Conservation (phyloP, 2,888 invertebrate genomes). For the Panzeria rudis region DNA sequence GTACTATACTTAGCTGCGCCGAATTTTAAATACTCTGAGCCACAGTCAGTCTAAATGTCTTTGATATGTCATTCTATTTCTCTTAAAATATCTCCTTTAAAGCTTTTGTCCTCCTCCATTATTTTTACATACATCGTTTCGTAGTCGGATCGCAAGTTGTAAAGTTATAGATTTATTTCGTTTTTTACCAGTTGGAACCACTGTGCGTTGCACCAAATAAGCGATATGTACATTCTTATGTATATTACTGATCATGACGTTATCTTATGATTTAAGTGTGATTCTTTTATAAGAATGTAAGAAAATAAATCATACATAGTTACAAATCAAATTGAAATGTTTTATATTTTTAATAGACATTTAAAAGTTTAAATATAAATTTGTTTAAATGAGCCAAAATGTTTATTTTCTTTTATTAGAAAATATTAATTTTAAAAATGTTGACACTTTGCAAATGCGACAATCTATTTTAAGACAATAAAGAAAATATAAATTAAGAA, state of each 20-base stretch:
- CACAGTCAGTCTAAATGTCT: too few relatives aligned
- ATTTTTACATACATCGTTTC: too few relatives aligned
- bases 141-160: too few relatives aligned
- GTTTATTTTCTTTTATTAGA: background rate
- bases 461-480: slow-evolving; percentile 1
- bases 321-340: slow-evolving; percentile 24
- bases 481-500: slow-evolving; percentile 16
- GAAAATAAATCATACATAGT: slow-evolving; percentile 2
- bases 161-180: too few relatives aligned
- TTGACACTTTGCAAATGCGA: slow-evolving; percentile 4
- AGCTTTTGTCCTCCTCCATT: too few relatives aligned
- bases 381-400: slow-evolving; percentile 28
- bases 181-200: too few relatives aligned
- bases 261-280: slow-evolving; percentile 29
- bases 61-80: too few relatives aligned
- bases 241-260: slow-evolving; percentile 28
- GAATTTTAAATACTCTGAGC: too few relatives aligned
- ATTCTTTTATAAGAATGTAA: background rate
- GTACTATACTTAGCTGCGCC: too few relatives aligned
- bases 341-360: slow-evolving; percentile 19
- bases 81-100: too few relatives aligned
- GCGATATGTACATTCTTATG: too few relatives aligned
- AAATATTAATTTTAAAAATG: slow-evolving; percentile 17
- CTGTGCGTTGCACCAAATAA: too few relatives aligned
- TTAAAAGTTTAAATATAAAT: slow-evolving; percentile 8